phyloP scores from a whole-genome alignment of 1,140 invertebrate species.

The Drosophila ironensis region DNA sequence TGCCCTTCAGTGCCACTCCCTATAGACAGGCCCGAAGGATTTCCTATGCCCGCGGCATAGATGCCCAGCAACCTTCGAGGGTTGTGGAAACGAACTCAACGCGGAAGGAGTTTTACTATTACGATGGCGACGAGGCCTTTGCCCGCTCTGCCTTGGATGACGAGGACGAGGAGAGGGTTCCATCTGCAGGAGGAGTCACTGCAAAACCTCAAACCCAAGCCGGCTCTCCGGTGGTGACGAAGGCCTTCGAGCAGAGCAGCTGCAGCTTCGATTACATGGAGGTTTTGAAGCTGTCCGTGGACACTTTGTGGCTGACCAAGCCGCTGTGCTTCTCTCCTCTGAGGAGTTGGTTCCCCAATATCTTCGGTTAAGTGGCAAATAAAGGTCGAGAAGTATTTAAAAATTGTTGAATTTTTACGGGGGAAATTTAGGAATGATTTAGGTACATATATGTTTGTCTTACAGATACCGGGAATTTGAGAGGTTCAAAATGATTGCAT shows the following conservation, averaged over 20 bases:
- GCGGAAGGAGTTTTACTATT: conserved; percentile 75
- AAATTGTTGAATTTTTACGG: neutral
- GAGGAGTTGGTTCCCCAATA: conserved; percentile 72
- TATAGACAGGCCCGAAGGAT: conserved; percentile 54
- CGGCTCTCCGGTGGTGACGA: conserved; percentile 19
- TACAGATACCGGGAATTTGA: too few relatives aligned
- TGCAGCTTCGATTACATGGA: conserved; percentile 73
- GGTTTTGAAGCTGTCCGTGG: conserved; percentile 68
- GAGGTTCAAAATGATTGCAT: too few relatives aligned
- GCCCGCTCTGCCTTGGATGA: conserved; percentile 54
- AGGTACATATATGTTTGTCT: too few relatives aligned
- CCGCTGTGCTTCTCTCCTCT: conserved; percentile 69
- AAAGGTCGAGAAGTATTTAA: neutral
- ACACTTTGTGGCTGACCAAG: conserved; percentile 74
- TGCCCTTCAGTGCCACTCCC: conserved; percentile 42
- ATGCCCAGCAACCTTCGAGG: conserved; percentile 56
- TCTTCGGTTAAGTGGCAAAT: conserved; percentile 51
- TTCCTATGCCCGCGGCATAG: conserved; percentile 51
- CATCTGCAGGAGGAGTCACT: neutral
- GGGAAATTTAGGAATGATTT: too few relatives aligned
- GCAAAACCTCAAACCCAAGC: neutral
- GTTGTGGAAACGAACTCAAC: conserved; percentile 75
- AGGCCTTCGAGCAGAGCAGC: conserved; percentile 60
- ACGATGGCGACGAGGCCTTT: conserved; percentile 75
- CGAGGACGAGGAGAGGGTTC: conserved; percentile 24